Evolutionary conservation across 1,140 invertebrate species (phyloP).

Genomic region (Psilanteris sp.): DNA sequence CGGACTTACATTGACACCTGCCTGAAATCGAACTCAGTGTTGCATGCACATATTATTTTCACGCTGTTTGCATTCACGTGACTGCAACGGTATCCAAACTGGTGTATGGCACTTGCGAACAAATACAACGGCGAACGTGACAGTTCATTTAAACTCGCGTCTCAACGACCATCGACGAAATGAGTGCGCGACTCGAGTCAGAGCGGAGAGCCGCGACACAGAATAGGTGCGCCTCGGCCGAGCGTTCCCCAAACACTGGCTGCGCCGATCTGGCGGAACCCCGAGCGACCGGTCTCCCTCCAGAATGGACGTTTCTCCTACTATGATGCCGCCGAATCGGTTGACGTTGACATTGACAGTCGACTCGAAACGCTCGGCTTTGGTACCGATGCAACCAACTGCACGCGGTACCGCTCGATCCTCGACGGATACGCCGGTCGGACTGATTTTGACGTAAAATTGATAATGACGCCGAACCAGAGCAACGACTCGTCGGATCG

Average conservation of each 20-base stretch:
- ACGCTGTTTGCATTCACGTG: constrained; percentile 41
- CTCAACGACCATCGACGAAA: no score
- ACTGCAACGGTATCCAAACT: constrained; percentile 48
- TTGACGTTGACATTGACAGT: constrained; percentile 27
- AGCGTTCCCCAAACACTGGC: constrained; percentile 66
- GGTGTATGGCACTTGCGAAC: constrained; percentile 45
- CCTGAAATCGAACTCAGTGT: constrained; percentile 45
- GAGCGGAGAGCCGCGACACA: not conserved
- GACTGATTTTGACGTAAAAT: no score
- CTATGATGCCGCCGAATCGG: constrained; percentile 8
- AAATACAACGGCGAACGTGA: constrained; percentile 4
- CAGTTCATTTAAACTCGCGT: constrained; percentile 23
- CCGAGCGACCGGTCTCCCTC: constrained; percentile 26
- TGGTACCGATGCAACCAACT: not conserved
- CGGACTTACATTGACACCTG: constrained; percentile 56
- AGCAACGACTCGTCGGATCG: no score
- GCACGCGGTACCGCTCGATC: not conserved
- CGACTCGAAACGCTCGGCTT: not conserved
- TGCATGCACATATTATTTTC: constrained; percentile 54
- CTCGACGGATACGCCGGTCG: no score
- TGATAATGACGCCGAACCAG: no score
- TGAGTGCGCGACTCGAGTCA: no score
- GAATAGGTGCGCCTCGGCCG: constrained; percentile 16
- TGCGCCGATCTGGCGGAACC: constrained; percentile 12
- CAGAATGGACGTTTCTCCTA: constrained; percentile 43